Evolutionary conservation across 2,113 vertebrate species (phyloP).

Genomic region (Oncorhynchus tshawytscha): DNA sequence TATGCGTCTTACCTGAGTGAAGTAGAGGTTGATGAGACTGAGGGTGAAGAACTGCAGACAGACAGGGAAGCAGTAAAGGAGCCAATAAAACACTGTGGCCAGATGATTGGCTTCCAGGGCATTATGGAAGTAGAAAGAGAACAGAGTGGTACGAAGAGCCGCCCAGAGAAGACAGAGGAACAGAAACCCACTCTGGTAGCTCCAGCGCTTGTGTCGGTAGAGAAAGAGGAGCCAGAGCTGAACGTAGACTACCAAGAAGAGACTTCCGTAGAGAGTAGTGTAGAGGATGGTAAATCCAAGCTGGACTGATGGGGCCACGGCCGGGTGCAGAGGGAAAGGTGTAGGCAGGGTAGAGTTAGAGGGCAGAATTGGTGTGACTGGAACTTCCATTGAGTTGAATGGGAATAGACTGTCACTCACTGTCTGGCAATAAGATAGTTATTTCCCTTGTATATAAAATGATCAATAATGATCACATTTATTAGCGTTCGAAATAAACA

Average conservation of each 20-base stretch:
- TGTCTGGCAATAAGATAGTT: neutral
- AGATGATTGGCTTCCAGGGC: slow-evolving; percentile 80
- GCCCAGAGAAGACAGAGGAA: slow-evolving; percentile 86
- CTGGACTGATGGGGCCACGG: slow-evolving; percentile 80
- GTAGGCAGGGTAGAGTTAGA: slow-evolving; percentile 43
- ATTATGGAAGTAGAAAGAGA: slow-evolving; percentile 84
- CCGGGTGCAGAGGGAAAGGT: slow-evolving; percentile 74
- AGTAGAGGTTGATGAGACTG: slow-evolving; percentile 85
- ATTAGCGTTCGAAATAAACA: neutral
- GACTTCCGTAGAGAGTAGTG: slow-evolving; percentile 74
- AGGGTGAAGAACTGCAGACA: slow-evolving; percentile 89
- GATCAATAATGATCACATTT: neutral
- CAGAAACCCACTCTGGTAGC: slow-evolving; percentile 85
- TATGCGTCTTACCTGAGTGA: slow-evolving; percentile 78
- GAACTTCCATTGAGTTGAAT: slow-evolving; percentile 44
- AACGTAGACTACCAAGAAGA: slow-evolving; percentile 80
- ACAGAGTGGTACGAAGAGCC: slow-evolving; percentile 82
- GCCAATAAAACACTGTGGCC: slow-evolving; percentile 77
- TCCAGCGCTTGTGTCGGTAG: slow-evolving; percentile 82
- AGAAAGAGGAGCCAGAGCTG: slow-evolving; percentile 84
- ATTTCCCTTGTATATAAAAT: neutral
- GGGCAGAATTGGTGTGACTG: slow-evolving; percentile 20
- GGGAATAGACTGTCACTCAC: neutral
- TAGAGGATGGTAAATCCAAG: slow-evolving; percentile 83
- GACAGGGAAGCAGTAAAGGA: slow-evolving; percentile 85